Conservation (phyloP, 2,888 invertebrate genomes). For the Spilosoma lubricipeda region DNA sequence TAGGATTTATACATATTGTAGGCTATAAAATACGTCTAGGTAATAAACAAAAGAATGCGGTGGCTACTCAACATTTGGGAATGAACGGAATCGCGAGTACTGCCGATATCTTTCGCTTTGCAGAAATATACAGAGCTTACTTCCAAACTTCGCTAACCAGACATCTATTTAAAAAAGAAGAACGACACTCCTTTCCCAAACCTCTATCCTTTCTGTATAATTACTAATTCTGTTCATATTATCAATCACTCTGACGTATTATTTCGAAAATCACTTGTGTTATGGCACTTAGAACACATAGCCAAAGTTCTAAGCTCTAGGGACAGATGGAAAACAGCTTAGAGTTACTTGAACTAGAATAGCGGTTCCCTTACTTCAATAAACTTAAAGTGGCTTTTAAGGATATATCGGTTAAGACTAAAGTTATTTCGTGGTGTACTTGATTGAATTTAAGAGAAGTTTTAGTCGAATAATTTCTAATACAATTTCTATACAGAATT, state of each 20-base stretch:
- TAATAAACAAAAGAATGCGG: too few relatives aligned
- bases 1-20: too few relatives aligned
- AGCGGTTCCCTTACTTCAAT: neutral
- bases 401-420: neutral
- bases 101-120: too few relatives aligned
- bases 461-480: neutral
- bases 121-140: too few relatives aligned
- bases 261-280: neutral
- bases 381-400: neutral
- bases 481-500: neutral
- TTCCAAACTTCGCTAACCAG: too few relatives aligned
- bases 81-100: too few relatives aligned
- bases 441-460: neutral
- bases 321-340: slow-evolving; percentile 3
- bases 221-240: neutral
- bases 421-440: neutral
- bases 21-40: too few relatives aligned
- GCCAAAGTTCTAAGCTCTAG: neutral
- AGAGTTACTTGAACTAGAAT: neutral
- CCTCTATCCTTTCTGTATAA: neutral
- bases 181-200: neutral
- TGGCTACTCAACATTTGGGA: too few relatives aligned
- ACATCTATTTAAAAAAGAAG: too few relatives aligned
- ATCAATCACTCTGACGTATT: neutral
- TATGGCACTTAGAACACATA: neutral